These are phyloP conservation scores for Cyanoramphus novaezelandiae DNA, from an alignment of 2,113 vertebrate species.

Conservation along the genomic window DNA sequence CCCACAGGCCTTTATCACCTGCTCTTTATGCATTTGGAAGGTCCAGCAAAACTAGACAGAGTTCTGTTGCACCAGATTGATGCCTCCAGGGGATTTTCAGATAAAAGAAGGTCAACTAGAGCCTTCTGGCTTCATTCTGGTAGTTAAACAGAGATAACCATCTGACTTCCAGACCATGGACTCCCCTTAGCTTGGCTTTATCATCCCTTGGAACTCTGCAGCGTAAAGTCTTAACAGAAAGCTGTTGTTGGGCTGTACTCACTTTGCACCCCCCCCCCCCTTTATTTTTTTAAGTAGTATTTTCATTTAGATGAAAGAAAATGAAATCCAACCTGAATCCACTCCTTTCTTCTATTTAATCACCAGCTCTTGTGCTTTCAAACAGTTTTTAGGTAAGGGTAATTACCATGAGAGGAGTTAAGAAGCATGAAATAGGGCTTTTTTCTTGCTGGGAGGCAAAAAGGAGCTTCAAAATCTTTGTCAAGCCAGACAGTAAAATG, in stretches of 20 bases:
- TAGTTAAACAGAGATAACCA: background rate
- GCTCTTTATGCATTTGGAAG: rapidly evolving
- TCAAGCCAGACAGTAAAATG: background rate
- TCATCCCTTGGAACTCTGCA: background rate
- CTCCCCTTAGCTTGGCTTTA: background rate
- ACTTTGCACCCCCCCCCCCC: too few relatives aligned
- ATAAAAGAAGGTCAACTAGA: background rate
- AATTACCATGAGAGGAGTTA: background rate
- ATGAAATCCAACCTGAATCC: background rate
- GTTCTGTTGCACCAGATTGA: background rate
- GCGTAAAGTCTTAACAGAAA: background rate
- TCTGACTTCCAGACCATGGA: background rate
- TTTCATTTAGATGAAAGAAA: background rate
- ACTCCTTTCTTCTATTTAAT: background rate
- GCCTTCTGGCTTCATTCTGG: background rate
- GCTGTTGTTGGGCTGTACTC: background rate
- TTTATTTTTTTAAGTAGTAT: background rate
- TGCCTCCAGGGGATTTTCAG: background rate
- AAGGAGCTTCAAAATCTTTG: background rate
- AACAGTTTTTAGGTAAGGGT: background rate
- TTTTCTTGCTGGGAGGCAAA: background rate
- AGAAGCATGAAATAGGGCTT: background rate
- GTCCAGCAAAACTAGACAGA: background rate
- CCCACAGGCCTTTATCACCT: background rate
- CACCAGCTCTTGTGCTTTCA: background rate